Percentiles rank a stretch among this genome's conserved stretches.
Conservation (phyloP, 1,140 invertebrate genomes). For the Homalodisca vitripennis region DNA sequence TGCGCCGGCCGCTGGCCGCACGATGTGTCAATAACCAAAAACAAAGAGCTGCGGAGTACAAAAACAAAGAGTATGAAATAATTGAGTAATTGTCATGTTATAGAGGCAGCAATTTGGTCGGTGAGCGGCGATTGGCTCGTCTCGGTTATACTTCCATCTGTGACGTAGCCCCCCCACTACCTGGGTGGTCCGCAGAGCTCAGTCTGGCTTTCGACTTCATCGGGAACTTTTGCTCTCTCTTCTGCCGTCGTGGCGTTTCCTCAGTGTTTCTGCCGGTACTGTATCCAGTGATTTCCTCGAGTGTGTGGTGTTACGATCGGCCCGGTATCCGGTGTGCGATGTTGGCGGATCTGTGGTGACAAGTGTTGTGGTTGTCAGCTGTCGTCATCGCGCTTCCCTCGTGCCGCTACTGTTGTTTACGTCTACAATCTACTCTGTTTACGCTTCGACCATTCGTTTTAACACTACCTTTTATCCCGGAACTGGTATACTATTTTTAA, state of each 20-base stretch:
- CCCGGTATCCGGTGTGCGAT: too few relatives aligned
- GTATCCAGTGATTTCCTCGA: background rate
- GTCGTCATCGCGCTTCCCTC: too few relatives aligned
- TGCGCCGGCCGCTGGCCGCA: background rate
- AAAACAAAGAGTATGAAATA: constrained; percentile 18
- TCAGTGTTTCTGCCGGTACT: background rate
- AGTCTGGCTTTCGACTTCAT: constrained; percentile 1
- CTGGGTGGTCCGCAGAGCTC: background rate
- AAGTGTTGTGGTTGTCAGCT: too few relatives aligned
- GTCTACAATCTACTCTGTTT: too few relatives aligned
- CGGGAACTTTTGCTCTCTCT: background rate
- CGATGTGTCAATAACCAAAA: constrained; percentile 12
- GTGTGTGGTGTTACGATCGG: background rate
- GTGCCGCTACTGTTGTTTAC: too few relatives aligned
- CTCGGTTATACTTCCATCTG: constrained; percentile 4
- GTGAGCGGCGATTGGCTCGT: background rate
- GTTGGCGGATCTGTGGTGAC: too few relatives aligned
- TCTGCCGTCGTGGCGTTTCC: background rate
- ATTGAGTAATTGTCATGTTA: constrained; percentile 11
- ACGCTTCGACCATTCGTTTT: too few relatives aligned
- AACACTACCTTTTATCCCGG: too few relatives aligned
- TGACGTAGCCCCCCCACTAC: constrained; percentile 6
- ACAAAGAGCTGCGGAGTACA: background rate
- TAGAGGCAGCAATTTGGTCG: background rate
- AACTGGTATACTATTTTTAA: too few relatives aligned